A percentile compares a stretch with the other conserved stretches of the same genome.
Conservation (phyloP, 2,797 vertebrate species). For the Gambelia wislizenii region DNA sequence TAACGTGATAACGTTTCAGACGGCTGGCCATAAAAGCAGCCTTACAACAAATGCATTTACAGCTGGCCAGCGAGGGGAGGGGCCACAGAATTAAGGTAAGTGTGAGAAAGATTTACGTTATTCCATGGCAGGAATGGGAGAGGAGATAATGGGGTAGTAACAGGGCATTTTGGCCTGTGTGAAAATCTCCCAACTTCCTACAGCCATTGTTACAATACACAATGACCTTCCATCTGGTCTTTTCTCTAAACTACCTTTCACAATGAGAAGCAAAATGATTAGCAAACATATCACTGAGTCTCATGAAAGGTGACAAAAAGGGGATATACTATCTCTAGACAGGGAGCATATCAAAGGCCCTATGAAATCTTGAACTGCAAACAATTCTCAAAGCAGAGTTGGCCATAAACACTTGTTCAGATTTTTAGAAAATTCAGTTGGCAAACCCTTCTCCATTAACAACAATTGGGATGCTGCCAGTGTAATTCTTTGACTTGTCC, state of each 20-base stretch:
- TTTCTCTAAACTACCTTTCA: neutral
- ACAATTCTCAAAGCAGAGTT: neutral
- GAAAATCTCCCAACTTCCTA: too few relatives aligned
- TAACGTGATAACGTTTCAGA: too few relatives aligned
- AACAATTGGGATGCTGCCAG: neutral
- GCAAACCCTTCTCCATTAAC: neutral
- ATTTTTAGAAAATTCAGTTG: neutral
- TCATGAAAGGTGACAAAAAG: neutral
- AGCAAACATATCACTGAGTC: neutral
- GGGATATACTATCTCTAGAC: neutral
- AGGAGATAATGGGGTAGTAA: too few relatives aligned
- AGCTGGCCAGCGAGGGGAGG: too few relatives aligned
- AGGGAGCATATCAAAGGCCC: neutral
- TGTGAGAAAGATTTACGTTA: too few relatives aligned
- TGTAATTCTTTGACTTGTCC: conserved; percentile 15
- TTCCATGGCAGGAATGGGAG: too few relatives aligned
- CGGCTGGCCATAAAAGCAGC: too few relatives aligned
- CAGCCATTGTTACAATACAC: neutral
- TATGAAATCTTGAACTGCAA: neutral
- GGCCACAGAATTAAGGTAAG: too few relatives aligned
- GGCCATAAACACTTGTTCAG: neutral
- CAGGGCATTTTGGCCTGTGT: too few relatives aligned
- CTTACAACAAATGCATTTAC: too few relatives aligned
- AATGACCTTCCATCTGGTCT: neutral
- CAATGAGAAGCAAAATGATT: neutral